phyloP scores from a whole-genome alignment of 2,888 invertebrate species.

The Proisotoma minuta region DNA sequence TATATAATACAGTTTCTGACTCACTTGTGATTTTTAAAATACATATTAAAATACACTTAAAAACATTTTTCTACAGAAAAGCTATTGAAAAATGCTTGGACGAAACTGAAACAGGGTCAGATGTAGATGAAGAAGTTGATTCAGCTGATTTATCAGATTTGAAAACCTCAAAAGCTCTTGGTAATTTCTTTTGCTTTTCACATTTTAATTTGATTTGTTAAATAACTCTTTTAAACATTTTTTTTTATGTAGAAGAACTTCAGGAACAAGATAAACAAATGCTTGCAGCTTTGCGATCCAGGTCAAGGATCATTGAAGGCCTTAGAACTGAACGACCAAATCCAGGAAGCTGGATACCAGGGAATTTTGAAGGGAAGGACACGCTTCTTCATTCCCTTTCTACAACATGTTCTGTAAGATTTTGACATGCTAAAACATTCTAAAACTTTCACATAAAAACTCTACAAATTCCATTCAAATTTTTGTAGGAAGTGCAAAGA shows the following conservation, averaged over 20 bases:
- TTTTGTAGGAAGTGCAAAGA: conserved; percentile 42
- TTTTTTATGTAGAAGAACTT: conserved; percentile 37
- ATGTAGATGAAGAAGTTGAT: conserved; percentile 43
- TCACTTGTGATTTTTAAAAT: conserved; percentile 6
- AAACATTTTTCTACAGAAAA: conserved; percentile 25
- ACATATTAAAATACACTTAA: neutral
- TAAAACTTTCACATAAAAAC: neutral
- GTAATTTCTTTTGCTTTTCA: no score
- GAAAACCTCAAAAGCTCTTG: conserved; percentile 41
- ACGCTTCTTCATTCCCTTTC: conserved; percentile 40
- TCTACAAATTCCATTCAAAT: conserved; percentile 8
- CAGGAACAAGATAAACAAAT: conserved; percentile 46
- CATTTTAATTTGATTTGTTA: no score
- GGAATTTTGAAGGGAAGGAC: conserved; percentile 42
- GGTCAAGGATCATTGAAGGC: conserved; percentile 41
- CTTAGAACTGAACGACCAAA: conserved; percentile 43
- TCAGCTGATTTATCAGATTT: conserved; percentile 40
- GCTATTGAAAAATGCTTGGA: conserved; percentile 41
- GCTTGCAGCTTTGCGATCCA: conserved; percentile 31
- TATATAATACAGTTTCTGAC: neutral
- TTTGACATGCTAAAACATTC: neutral
- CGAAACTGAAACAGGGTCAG: conserved; percentile 42
- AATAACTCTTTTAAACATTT: neutral
- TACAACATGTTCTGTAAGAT: conserved; percentile 37
- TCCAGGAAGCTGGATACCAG: conserved; percentile 42